Percentiles rank a stretch among this genome's conserved stretches.
Evolutionary conservation across 2,888 invertebrate species (phyloP).

Genomic region (Thumatha senex): DNA sequence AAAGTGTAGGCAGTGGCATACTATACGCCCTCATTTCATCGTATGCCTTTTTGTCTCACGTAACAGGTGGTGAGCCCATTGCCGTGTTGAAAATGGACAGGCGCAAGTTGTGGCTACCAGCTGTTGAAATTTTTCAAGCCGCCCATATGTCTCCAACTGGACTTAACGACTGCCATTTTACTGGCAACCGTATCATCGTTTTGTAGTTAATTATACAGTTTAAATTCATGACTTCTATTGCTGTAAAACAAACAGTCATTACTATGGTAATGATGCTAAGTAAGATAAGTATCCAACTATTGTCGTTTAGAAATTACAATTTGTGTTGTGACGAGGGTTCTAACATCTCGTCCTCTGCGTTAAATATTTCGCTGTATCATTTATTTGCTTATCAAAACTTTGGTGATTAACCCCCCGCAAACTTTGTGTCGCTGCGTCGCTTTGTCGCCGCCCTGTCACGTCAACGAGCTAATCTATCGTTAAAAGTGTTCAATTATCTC

Average conservation of each 20-base stretch:
- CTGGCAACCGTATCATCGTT: no score
- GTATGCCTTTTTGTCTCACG: no score
- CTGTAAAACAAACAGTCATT: not conserved
- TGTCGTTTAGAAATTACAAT: not conserved
- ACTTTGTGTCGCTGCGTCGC: not conserved
- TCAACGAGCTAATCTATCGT: slow-evolving; percentile 15
- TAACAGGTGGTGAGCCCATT: no score
- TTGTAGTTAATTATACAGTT: no score
- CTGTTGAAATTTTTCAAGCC: no score
- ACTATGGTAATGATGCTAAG: not conserved
- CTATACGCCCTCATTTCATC: no score
- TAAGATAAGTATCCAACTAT: not conserved
- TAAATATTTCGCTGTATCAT: not conserved
- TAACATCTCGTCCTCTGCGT: not conserved
- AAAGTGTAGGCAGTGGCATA: no score
- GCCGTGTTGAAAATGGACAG: no score
- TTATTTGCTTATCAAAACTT: slow-evolving; percentile 1
- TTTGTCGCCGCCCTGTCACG: slow-evolving; percentile 1
- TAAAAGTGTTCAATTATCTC: slow-evolving; percentile 17
- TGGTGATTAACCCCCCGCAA: not conserved
- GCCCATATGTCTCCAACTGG: no score
- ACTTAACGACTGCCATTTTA: no score
- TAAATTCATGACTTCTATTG: no score
- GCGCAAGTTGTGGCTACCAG: no score
- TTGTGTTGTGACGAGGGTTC: not conserved